Evolutionary conservation across 2,113 vertebrate genomes (phyloP), one percentile per base, ranked within the genome.

Genomic region (Eudorcas thomsonii): DNA sequence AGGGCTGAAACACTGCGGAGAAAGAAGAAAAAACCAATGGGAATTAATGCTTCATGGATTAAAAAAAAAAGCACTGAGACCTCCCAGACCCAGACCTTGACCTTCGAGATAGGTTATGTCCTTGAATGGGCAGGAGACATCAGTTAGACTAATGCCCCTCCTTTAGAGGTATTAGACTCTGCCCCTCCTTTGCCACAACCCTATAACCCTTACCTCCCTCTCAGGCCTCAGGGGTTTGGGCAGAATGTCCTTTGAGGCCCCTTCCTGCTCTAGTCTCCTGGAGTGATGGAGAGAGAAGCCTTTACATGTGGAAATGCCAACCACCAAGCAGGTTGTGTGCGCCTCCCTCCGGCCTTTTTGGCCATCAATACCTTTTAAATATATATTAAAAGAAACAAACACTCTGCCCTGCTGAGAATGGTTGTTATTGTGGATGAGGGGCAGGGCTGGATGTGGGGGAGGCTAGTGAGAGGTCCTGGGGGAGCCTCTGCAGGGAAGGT

Each of bases 331-430:
- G 48, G 60, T 36, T 16, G 5, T 45, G 43, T 60, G 54, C 33
- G 5, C 14, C 25, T 88, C 80, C 74, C 89, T 94, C 86, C 39
- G 43, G 90, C 90, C 95, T 95, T 97, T 98, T 59, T 81, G 81
- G 67, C 88, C 81, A 96, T 97, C 96, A 19, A 96, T 98, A 97
- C 92, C 84, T 97, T 97, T 97, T 88, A 98, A 98, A 97, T 94
- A 97, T 97, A 60, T 88, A 98, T 96, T 93, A 92, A 93, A 96
- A 94, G 91, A 92, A 55, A 84, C 80, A 93, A 92, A 88, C 43
- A 50, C 26, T 87, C 45, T 60, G 33, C 25, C n/a, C 78, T 83
- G 36, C 36, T 78, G 28, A 83, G 71, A 84, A 87, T 1, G 7
- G 36, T 11, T 33, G 62, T 67, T 88, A 88, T 33, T 95, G 28